Percentiles rank a stretch among this genome's conserved stretches.
phyloP scores from a whole-genome alignment of 2,113 vertebrate genomes.

The Verasper variegatus region DNA sequence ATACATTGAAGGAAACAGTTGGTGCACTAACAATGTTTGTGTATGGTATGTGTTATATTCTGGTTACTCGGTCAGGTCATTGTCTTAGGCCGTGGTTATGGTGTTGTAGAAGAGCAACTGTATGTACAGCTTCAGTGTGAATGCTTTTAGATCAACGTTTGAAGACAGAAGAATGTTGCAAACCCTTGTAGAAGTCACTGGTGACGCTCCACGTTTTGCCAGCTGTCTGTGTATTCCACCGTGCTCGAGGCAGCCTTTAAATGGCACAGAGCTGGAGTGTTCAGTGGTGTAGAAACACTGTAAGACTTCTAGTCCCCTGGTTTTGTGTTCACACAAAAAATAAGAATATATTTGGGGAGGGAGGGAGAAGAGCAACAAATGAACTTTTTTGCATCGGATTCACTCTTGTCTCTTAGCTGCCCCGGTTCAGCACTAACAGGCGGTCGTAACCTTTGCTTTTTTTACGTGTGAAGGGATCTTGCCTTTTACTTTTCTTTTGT shows the following conservation, averaged over 20 bases:
- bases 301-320: conserved; percentile 73
- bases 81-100: conserved; percentile 76
- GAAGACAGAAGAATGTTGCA: conserved; percentile 86
- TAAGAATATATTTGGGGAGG: conserved; percentile 45
- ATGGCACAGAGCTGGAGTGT: conserved; percentile 60
- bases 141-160: conserved; percentile 79
- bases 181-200: conserved; percentile 77
- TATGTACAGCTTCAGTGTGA: conserved; percentile 81
- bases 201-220: conserved; percentile 67
- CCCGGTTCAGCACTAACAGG: conserved; percentile 81
- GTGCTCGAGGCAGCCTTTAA: conserved; percentile 55
- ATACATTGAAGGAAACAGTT: conserved; percentile 76
- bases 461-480: conserved; percentile 76
- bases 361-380: conserved; percentile 60
- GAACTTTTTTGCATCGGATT: conserved; percentile 63
- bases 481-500: conserved; percentile 74
- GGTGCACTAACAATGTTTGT: conserved; percentile 77
- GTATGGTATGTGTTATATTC: conserved; percentile 71
- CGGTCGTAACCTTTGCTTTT: conserved; percentile 78
- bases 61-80: conserved; percentile 76
- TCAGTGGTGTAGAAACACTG: conserved; percentile 79
- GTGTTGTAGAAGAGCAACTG: conserved; percentile 79
- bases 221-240: conserved; percentile 57
- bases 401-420: conserved; percentile 70
- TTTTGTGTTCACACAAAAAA: conserved; percentile 64